Evolutionary conservation across 1,140 invertebrate genomes (phyloP).

Genomic region (Drosophila ogumai): DNA sequence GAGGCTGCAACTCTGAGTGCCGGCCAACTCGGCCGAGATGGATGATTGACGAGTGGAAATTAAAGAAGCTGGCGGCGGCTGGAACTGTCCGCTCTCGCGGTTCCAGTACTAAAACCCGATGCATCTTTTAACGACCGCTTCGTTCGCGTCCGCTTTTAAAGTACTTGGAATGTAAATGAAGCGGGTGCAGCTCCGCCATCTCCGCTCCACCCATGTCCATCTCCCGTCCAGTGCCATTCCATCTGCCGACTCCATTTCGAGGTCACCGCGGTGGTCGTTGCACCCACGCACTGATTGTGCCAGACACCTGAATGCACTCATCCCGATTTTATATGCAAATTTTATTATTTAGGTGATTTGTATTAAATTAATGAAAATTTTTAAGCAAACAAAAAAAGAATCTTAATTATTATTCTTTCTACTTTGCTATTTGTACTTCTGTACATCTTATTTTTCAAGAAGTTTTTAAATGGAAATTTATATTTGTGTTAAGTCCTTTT

Average conservation of each 20-base stretch:
- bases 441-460: no score
- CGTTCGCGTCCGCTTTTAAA: slow-evolving; percentile 65
- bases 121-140: slow-evolving; percentile 70
- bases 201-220: slow-evolving; percentile 18
- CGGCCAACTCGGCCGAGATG: slow-evolving; percentile 54
- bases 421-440: neutral
- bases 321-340: slow-evolving; percentile 20
- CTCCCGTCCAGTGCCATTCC: slow-evolving; percentile 23
- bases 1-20: slow-evolving; percentile 76
- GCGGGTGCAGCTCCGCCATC: slow-evolving; percentile 60
- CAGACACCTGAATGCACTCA: slow-evolving; percentile 18
- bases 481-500: no score
- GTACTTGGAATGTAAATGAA: slow-evolving; percentile 81
- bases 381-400: neutral
- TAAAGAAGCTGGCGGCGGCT: slow-evolving; percentile 76
- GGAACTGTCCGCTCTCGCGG: slow-evolving; percentile 40
- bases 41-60: slow-evolving; percentile 81
- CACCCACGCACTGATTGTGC: slow-evolving; percentile 38
- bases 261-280: slow-evolving; percentile 67
- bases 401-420: fast-evolving
- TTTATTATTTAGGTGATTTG: slow-evolving; percentile 4
- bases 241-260: slow-evolving; percentile 49
- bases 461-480: neutral
- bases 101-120: slow-evolving; percentile 51
- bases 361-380: neutral